These are phyloP conservation scores for Chrysemys picta DNA, from an alignment of 2,113 vertebrate species.

Conservation along the genomic window DNA sequence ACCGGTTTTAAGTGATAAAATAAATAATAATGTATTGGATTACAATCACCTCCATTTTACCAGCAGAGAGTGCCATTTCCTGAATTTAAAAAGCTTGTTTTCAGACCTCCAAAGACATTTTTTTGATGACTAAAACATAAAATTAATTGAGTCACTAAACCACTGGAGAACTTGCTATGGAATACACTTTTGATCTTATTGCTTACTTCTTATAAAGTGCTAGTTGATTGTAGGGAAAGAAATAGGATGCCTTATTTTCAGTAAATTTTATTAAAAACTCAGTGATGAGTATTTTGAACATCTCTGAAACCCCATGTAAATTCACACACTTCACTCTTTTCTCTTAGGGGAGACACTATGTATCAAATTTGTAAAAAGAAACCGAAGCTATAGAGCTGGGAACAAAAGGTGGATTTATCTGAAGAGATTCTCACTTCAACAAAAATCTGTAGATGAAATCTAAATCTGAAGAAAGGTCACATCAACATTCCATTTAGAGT, in stretches of 20 bases:
- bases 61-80: not conserved
- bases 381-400: not conserved
- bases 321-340: not conserved
- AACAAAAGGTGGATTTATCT: not conserved
- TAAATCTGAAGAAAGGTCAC: not conserved
- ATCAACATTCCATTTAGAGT: not conserved
- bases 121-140: not conserved
- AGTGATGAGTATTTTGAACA: not conserved
- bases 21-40: not conserved
- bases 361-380: not conserved
- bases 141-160: not conserved
- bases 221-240: not conserved
- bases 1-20: not conserved
- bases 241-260: not conserved
- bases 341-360: not conserved
- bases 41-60: not conserved
- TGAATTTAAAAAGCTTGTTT: not conserved
- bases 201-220: not conserved
- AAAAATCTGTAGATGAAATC: not conserved
- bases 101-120: not conserved
- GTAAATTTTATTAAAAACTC: not conserved
- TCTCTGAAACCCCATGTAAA: not conserved
- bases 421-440: not conserved
- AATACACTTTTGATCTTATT: not conserved
- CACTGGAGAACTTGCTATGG: not conserved